These are phyloP conservation scores for Crocidura indochinensis DNA, from an alignment of 2,797 vertebrate genomes.

Conservation along the genomic window DNA sequence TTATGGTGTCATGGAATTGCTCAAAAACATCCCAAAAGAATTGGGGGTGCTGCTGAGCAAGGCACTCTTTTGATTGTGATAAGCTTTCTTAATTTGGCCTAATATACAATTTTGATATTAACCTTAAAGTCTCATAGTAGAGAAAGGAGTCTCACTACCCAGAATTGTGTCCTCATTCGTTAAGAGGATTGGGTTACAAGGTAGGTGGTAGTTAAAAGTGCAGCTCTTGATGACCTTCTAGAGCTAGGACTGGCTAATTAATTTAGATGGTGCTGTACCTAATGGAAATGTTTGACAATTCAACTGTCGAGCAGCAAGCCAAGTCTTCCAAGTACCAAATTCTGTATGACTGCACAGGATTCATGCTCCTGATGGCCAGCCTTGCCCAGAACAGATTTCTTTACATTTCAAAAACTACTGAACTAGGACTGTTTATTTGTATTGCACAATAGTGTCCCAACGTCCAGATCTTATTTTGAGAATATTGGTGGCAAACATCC, in stretches of 20 bases:
- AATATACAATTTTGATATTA: neutral
- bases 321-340: accelerated
- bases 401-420: neutral
- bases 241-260: neutral
- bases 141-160: neutral
- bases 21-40: neutral
- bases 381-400: neutral
- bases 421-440: neutral
- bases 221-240: neutral
- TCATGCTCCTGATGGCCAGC: accelerated
- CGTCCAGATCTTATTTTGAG: neutral
- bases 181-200: neutral
- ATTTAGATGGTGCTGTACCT: neutral
- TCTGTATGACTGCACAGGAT: accelerated
- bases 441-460: neutral
- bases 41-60: neutral
- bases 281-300: neutral
- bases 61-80: neutral
- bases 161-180: neutral
- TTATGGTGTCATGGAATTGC: slow-evolving; percentile 34
- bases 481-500: neutral
- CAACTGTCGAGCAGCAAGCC: neutral
- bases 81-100: slow-evolving; percentile 18
- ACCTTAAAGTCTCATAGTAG: neutral
- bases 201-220: neutral